Percentiles rank a stretch among this genome's conserved stretches.
phyloP scores from a whole-genome alignment of 2,113 vertebrate genomes.

The Rhipidura dahli region DNA sequence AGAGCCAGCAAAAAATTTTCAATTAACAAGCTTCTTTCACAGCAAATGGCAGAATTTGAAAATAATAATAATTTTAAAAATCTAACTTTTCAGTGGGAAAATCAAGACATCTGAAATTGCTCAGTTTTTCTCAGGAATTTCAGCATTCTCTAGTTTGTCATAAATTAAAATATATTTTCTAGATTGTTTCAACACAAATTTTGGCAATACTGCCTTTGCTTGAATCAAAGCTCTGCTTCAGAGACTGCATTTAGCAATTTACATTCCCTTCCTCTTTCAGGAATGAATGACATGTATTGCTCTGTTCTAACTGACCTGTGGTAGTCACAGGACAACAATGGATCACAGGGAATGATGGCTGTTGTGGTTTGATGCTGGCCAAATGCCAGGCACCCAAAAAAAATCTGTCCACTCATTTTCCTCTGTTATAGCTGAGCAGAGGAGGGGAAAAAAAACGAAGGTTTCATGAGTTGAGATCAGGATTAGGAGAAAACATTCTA shows the following conservation, averaged over 20 bases:
- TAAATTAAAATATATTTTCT: not conserved
- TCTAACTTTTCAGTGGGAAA: not conserved
- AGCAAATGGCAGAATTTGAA: not conserved
- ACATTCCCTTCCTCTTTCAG: not conserved
- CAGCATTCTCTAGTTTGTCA: not conserved
- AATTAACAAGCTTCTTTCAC: not conserved
- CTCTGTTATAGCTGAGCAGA: not conserved
- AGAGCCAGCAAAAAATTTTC: not conserved
- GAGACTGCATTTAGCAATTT: not conserved
- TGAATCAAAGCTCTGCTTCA: not conserved
- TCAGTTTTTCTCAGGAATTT: not conserved
- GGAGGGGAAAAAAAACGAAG: not conserved
- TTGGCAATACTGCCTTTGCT: not conserved
- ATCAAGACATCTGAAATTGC: not conserved
- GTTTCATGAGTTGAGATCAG: not conserved
- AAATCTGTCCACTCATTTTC: not conserved
- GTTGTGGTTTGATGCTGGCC: not conserved
- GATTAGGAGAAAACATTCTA: not conserved
- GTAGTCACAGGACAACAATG: not conserved
- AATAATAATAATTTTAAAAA: not conserved
- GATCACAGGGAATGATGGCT: not conserved
- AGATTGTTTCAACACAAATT: not conserved
- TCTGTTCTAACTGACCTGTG: not conserved
- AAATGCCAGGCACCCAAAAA: accelerated
- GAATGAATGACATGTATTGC: not conserved